Evolutionary conservation across 2,888 invertebrate species (phyloP).

Genomic region (Augochlorella aurata): DNA sequence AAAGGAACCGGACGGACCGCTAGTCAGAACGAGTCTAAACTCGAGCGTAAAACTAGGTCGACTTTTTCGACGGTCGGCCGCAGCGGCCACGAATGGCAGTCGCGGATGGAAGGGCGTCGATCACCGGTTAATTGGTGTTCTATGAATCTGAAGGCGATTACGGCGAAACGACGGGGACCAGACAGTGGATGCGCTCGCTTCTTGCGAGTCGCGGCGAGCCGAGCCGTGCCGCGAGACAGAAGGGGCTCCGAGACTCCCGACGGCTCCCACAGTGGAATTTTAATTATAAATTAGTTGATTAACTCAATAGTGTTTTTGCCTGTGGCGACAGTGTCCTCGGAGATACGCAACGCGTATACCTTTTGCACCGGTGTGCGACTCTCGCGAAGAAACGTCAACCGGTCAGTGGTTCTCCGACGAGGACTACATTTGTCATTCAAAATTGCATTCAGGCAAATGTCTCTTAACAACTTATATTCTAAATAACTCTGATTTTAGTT

Average conservation of each 20-base stretch:
- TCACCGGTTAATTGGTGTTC: constrained; percentile 80
- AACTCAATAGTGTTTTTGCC: constrained; percentile 82
- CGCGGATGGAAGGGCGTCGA: constrained; percentile 63
- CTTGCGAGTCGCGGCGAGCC: constrained; percentile 59
- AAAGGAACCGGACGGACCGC: constrained; percentile 63
- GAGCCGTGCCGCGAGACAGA: constrained; percentile 51
- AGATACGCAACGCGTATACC: constrained; percentile 62
- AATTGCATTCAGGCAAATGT: no score
- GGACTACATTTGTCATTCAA: neutral
- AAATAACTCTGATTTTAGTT: no score
- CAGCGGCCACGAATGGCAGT: constrained; percentile 41
- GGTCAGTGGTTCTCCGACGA: constrained; percentile 68
- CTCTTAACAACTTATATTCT: no score
- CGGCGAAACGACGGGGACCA: constrained; percentile 76
- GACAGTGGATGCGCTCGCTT: constrained; percentile 70
- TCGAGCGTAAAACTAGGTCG: constrained; percentile 71
- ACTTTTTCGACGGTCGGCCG: constrained; percentile 60
- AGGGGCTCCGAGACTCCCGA: constrained; percentile 57
- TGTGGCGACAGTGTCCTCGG: constrained; percentile 74
- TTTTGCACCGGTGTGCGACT: constrained; percentile 50
- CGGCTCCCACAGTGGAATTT: constrained; percentile 79
- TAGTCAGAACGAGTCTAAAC: constrained; percentile 66
- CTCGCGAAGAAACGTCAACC: constrained; percentile 56
- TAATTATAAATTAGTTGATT: constrained; percentile 83
- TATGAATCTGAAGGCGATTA: constrained; percentile 80